Conservation (phyloP, 92 coral and sea anemone species). For the Porites divaricata region DNA sequence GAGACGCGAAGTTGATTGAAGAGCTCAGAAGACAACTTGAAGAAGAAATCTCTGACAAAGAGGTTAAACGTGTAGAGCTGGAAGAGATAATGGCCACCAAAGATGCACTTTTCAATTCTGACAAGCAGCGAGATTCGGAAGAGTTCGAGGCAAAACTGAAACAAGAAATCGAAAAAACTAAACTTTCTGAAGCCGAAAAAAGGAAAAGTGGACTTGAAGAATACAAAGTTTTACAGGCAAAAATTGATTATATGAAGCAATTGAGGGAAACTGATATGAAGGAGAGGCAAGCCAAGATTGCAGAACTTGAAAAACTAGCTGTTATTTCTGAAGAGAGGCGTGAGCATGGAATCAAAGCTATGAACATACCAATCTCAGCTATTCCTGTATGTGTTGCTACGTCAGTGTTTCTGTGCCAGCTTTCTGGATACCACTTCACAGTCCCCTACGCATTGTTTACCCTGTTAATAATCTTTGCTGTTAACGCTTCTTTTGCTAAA, state of each 20-base stretch:
- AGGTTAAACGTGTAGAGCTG: constrained; percentile 34
- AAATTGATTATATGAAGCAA: constrained; percentile 70
- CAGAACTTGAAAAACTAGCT: constrained; percentile 48
- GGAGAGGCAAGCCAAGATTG: constrained; percentile 42
- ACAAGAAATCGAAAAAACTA: constrained; percentile 68
- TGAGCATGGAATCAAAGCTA: constrained; percentile 48
- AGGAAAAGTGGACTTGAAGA: constrained; percentile 62
- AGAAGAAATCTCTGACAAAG: constrained; percentile 72
- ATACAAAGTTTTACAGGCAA: constrained; percentile 72
- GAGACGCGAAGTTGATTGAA: constrained; percentile 66
- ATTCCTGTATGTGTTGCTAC: constrained; percentile 72
- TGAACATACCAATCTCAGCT: constrained; percentile 59
- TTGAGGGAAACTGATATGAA: constrained; percentile 62
- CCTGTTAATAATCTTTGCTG: constrained; percentile 41
- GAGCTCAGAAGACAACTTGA: constrained; percentile 69
- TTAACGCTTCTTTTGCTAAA: constrained; percentile 70
- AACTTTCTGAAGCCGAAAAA: constrained; percentile 70
- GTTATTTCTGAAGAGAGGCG: constrained; percentile 29
- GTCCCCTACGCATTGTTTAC: constrained; percentile 52
- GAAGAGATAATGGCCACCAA: constrained; percentile 61
- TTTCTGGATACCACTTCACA: constrained; percentile 57
- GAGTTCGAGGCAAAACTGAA: constrained; percentile 59
- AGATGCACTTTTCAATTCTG: constrained; percentile 30
- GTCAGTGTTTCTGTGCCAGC: constrained; percentile 56
- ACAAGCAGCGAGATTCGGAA: constrained; percentile 55